Percentiles rank a stretch among this genome's conserved stretches.
Conservation (phyloP, 2,113 vertebrate species). For the Psophia crepitans region DNA sequence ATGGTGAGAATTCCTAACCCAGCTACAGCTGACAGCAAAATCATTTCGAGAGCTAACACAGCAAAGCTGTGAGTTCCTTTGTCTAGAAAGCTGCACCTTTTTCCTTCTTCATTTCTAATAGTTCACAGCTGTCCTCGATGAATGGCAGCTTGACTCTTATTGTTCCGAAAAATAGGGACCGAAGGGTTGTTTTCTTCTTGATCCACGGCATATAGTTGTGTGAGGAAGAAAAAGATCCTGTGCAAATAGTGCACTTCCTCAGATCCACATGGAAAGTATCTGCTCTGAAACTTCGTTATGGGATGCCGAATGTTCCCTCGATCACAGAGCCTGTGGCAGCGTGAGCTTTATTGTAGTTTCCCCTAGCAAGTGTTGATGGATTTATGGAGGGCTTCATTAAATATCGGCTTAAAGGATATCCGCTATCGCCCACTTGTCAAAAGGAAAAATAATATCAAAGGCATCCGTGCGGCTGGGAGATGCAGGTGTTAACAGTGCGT, state of each 20-base stretch:
- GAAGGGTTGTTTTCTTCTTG: background rate
- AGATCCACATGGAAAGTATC: background rate
- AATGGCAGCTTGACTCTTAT: background rate
- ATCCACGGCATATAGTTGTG: background rate
- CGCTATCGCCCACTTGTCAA: slow-evolving; percentile 63
- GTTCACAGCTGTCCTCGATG: background rate
- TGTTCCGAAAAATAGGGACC: background rate
- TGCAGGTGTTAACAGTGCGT: slow-evolving; percentile 68
- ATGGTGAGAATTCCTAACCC: background rate
- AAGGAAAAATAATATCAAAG: slow-evolving; percentile 62
- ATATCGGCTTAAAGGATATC: slow-evolving; percentile 74
- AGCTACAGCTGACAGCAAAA: background rate
- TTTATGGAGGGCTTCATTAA: slow-evolving; percentile 73
- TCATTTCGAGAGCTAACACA: background rate
- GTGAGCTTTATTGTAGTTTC: slow-evolving; percentile 64
- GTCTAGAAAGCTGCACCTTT: background rate
- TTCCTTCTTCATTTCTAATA: background rate
- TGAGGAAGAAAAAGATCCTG: background rate
- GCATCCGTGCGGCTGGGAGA: slow-evolving; percentile 7
- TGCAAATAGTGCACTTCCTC: background rate
- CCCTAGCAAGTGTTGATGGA: slow-evolving; percentile 67
- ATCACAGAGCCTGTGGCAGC: slow-evolving; percentile 1
- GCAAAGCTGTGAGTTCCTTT: background rate
- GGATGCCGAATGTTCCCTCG: slow-evolving; percentile 5
- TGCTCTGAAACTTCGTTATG: slow-evolving; percentile 27